phyloP scores from a whole-genome alignment of 2,797 vertebrate species.

The Poecilia gillii region DNA sequence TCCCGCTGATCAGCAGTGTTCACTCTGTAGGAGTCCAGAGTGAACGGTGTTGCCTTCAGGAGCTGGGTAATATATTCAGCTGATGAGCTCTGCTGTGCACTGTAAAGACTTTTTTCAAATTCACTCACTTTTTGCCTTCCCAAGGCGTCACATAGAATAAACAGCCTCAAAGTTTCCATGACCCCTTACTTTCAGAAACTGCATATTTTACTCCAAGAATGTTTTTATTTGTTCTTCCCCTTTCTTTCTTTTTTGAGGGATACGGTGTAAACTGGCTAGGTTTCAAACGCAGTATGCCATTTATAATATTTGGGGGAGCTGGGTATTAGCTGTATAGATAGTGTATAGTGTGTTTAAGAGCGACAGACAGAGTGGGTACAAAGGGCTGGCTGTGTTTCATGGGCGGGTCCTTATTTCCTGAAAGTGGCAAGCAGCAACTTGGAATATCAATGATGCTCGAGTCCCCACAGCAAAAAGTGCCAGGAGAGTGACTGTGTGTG shows the following conservation, averaged over 20 bases:
- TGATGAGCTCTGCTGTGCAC: constrained; percentile 70
- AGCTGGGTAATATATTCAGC: constrained; percentile 72
- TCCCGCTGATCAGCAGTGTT: constrained; percentile 73
- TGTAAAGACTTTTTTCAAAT: constrained; percentile 62
- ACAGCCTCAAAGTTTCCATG: constrained; percentile 64
- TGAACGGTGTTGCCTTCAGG: constrained; percentile 70
- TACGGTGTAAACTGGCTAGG: constrained; percentile 60
- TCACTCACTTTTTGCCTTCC: constrained; percentile 54
- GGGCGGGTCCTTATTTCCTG: constrained; percentile 78
- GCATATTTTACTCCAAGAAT: constrained; percentile 58
- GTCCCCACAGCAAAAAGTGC: constrained; percentile 53
- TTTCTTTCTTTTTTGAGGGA: neutral
- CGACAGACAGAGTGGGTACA: constrained; percentile 46
- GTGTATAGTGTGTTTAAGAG: constrained; percentile 17
- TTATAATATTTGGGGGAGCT: constrained; percentile 25
- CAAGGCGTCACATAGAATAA: constrained; percentile 68
- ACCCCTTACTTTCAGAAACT: constrained; percentile 57
- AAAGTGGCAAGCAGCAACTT: constrained; percentile 72
- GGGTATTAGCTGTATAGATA: constrained; percentile 21
- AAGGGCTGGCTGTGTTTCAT: constrained; percentile 73
- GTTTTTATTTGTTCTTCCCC: constrained; percentile 9
- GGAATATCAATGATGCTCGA: constrained; percentile 79
- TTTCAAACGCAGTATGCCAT: constrained; percentile 26
- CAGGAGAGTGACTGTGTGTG: constrained; percentile 29
- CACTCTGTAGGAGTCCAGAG: constrained; percentile 65